Evolutionary conservation across 2,888 invertebrate genomes (phyloP), one percentile per base, ranked within the genome.

Genomic region (Spialia ferax): DNA sequence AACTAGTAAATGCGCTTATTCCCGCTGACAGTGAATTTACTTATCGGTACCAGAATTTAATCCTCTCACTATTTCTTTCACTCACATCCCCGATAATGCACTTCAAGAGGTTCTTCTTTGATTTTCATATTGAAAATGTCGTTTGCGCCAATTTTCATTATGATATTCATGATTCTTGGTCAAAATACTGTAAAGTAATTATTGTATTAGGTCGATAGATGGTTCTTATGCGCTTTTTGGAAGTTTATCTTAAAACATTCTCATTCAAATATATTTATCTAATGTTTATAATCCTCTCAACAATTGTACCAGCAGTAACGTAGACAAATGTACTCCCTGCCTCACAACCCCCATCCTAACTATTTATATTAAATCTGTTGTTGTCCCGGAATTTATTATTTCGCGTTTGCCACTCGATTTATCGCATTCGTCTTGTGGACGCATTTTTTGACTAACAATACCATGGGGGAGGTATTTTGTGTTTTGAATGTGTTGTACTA

Each of bases 311-410:
- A 18, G n/a, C 22, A 32, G 62, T 54, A 54, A 62, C 32, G 32
- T n/a, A 54, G 52, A 63, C 5, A 54, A 54, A 63, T 63, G 18
- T 48, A 32, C 23, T 18, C 52, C 5, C 13, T 26, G n/a, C 7
- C 45, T 54, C 42, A 42, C 45, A 18, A 63, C 15, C 22, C 45
- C 32, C 52, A 10, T 10, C 55, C 52, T 54, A 75, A 76, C 77
- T 79, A 78, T 78, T 77, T 77, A 78, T 78, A 79, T 78, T 78
- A 76, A 75, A 78, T 78, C 75, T 73, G 75, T 73, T 74, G 69
- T 35, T 48, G 70, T 70, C 70, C 69, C 69, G 74, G 75, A 75
- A 76, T 77, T 75, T 76, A 77, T 77, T 74, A 76, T 75, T 69
- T 71, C 73, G 68, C 73, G 76, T 78, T 76, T 70, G 68, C 72